phyloP scores from a whole-genome alignment of 2,797 vertebrate genomes.

The Gallinago solitaria region DNA sequence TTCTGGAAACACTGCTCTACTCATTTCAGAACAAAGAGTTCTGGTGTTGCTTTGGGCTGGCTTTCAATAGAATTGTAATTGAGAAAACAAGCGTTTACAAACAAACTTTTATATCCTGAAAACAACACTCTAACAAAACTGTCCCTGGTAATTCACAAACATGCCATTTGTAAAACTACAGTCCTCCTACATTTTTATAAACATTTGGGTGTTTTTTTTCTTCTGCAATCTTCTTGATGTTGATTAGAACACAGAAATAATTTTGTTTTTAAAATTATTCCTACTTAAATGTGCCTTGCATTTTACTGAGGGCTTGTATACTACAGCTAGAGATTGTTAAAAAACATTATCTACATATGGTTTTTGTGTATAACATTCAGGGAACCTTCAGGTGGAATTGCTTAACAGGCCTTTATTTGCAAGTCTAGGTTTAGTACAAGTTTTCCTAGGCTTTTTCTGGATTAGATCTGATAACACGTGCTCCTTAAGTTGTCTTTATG shows the following conservation, averaged over 20 bases:
- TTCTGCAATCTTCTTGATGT: background rate
- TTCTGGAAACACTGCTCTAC: constrained; percentile 57
- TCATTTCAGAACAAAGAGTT: constrained; percentile 55
- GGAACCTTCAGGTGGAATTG: background rate
- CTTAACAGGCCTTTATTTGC: background rate
- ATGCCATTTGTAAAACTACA: background rate
- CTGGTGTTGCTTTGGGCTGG: constrained; percentile 45
- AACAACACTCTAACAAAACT: background rate
- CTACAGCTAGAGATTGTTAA: background rate
- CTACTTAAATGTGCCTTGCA: background rate
- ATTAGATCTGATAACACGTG: background rate
- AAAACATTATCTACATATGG: accelerated
- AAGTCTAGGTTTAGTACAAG: background rate
- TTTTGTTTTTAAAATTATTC: background rate
- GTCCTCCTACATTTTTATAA: background rate
- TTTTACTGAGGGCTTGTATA: background rate
- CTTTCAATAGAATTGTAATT: constrained; percentile 62
- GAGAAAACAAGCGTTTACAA: constrained; percentile 54
- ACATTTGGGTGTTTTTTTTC: background rate
- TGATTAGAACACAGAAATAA: background rate
- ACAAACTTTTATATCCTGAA: constrained; percentile 39
- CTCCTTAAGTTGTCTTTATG: background rate
- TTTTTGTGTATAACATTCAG: background rate
- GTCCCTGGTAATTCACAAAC: background rate
- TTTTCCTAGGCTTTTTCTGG: background rate